Conservation (phyloP, 2,888 invertebrate species). For the Euspilapteryx auroguttella region DNA sequence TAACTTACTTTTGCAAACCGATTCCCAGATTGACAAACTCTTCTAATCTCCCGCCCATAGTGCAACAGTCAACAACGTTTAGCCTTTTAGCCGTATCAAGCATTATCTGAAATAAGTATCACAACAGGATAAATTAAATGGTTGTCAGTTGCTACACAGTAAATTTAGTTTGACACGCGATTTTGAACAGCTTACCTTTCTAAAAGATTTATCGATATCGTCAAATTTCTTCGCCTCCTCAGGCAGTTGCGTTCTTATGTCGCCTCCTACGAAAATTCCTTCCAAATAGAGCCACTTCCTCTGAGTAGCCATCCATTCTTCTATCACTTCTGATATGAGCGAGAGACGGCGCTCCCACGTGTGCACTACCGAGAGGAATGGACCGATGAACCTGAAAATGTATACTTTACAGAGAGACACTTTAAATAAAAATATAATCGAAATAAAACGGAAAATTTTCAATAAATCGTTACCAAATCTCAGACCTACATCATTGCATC, state of each 20-base stretch:
- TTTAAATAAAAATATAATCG: background rate
- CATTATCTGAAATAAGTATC: no score
- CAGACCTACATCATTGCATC: no score
- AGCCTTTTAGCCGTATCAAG: slow-evolving; percentile 78
- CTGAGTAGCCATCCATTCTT: slow-evolving; percentile 85
- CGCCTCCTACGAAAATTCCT: slow-evolving; percentile 89
- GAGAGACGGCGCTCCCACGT: slow-evolving; percentile 84
- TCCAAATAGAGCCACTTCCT: slow-evolving; percentile 91
- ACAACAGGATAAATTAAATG: slow-evolving; percentile 10
- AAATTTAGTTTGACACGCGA: background rate
- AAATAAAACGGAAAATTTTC: background rate
- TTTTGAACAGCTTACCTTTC: slow-evolving; percentile 50
- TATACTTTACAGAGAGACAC: background rate
- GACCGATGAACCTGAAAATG: slow-evolving; percentile 76
- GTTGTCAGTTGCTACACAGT: background rate
- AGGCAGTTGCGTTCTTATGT: slow-evolving; percentile 83
- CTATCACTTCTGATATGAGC: slow-evolving; percentile 81
- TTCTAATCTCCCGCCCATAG: slow-evolving; percentile 69
- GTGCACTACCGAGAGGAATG: slow-evolving; percentile 80
- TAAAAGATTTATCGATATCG: slow-evolving; percentile 80
- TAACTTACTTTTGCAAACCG: slow-evolving; percentile 74
- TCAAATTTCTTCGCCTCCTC: slow-evolving; percentile 92
- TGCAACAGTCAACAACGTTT: slow-evolving; percentile 79
- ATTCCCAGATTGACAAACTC: slow-evolving; percentile 73
- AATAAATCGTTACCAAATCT: background rate